phyloP scores from a whole-genome alignment of 2,113 vertebrate genomes.

The Monopterus albus region DNA sequence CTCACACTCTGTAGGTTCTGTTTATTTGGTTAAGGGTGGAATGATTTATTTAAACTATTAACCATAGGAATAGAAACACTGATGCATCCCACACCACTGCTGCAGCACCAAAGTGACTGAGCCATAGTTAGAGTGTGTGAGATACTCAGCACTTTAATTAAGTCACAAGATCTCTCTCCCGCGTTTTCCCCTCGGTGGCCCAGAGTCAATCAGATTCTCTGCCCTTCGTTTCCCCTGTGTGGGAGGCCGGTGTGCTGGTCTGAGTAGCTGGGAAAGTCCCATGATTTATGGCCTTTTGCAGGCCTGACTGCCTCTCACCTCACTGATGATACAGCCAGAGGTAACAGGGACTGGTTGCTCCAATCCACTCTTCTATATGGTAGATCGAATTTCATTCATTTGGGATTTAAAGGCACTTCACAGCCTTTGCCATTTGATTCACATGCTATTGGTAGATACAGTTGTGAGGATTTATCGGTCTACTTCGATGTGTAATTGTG shows the following conservation, averaged over 20 bases:
- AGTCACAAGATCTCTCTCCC: slow-evolving; percentile 60
- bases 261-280: slow-evolving; percentile 78
- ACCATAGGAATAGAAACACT: neutral
- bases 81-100: neutral
- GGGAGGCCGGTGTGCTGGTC: slow-evolving; percentile 66
- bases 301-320: slow-evolving; percentile 78
- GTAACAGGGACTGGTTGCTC: slow-evolving; percentile 64
- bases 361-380: slow-evolving; percentile 57
- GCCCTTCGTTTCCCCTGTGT: slow-evolving; percentile 72
- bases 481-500: slow-evolving; percentile 56
- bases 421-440: slow-evolving; percentile 35
- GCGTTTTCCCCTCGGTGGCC: slow-evolving; percentile 33
- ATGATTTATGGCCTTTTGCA: slow-evolving; percentile 80
- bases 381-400: slow-evolving; percentile 66
- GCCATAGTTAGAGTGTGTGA: slow-evolving; percentile 41
- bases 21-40: neutral
- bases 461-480: slow-evolving; percentile 43
- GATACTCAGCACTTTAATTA: slow-evolving; percentile 64
- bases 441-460: slow-evolving; percentile 27
- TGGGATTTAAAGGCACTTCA: slow-evolving; percentile 51
- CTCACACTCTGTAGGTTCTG: neutral
- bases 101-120: slow-evolving; percentile 6
- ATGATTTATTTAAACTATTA: no score
- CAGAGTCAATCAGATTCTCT: slow-evolving; percentile 68
- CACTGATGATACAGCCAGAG: slow-evolving; percentile 64